Base-by-base conservation (phyloP, 2,797 vertebrate genomes). In the Cryptoblepharus egeriae region DNA sequence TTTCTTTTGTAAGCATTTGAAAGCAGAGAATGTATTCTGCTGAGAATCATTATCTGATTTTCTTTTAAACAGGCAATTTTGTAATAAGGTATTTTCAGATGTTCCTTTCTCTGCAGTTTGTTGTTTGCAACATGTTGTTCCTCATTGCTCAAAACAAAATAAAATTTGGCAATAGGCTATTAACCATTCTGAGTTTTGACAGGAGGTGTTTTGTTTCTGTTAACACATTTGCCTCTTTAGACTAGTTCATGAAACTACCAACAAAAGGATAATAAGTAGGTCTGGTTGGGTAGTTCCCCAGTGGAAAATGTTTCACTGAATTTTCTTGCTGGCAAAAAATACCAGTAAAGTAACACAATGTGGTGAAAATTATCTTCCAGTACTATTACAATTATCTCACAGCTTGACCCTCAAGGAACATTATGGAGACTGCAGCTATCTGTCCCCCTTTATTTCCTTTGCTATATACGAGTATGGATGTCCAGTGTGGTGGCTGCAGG, bases 61-160 rank as follows among this genome's bases (percentile, higher is more conserved):
- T 69, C 35, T 74, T 75, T n/a, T 58, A 49, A 79, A 77, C 71
- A 61, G 20, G 4, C 18, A 71, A 3, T 5, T 65, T 15, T 85
- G 13, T 79, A 82, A 45, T 78, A 70, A 75, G 71, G 10, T 72
- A 4, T 61, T 83, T 81, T 80, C 65, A 68, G 49, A 63, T 75
- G 70, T 1, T 0, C 0, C 57, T 86, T 87, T 76, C 9, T 74
- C 65, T 39, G n/a, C 52, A 80, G 83, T 70, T 26, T 49, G 10
- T 69, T 52, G n/a, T 73, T 49, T 88, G 80, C 13, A 18, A 52
- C 28, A 52, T 80, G 42, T 0, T 1, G 11, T 67, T 81, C 11
- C 78, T 70, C 75, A 28, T 81, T 69, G 35, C 30, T 88, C 32
- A 70, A 67, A 85, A 81, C 45, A 65, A 45, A 72, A 61, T 16